Percentiles rank a stretch among this genome's conserved stretches.
phyloP scores from a whole-genome alignment of 2,888 invertebrate species.

The Amphipyra berbera region DNA sequence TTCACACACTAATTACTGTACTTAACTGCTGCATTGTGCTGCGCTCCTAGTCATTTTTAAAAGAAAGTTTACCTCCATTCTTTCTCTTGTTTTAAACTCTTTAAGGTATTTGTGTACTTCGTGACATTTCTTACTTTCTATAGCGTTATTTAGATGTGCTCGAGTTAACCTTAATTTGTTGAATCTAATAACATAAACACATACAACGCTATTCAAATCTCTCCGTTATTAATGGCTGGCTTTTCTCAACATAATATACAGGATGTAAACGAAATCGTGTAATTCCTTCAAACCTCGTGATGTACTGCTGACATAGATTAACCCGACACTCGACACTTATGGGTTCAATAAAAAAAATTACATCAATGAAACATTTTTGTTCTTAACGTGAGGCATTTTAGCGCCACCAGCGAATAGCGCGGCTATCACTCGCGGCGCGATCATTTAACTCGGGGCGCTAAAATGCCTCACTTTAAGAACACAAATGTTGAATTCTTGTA shows the following conservation, averaged over 20 bases:
- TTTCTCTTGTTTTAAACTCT: conserved; percentile 33
- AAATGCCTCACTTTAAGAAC: too few species aligned
- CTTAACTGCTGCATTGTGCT: conserved; percentile 47
- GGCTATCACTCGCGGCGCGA: too few species aligned
- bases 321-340: too few species aligned
- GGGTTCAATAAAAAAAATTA: too few species aligned
- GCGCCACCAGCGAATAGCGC: too few species aligned
- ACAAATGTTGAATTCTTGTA: too few species aligned
- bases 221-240: conserved; percentile 26
- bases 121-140: conserved; percentile 48
- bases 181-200: conserved; percentile 8
- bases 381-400: too few species aligned
- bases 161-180: conserved; percentile 35
- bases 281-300: too few species aligned
- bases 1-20: conserved; percentile 58
- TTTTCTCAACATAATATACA: conserved; percentile 4
- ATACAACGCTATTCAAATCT: conserved; percentile 13
- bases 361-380: too few species aligned
- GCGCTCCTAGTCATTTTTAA: conserved; percentile 49
- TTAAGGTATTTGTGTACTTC: conserved; percentile 30
- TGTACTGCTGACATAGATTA: too few species aligned
- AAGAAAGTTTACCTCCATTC: conserved; percentile 52
- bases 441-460: too few species aligned
- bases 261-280: too few species aligned
- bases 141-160: conserved; percentile 18